Conservation (phyloP, 1,140 invertebrate species). For the Pseudomyrmex pallidus region DNA sequence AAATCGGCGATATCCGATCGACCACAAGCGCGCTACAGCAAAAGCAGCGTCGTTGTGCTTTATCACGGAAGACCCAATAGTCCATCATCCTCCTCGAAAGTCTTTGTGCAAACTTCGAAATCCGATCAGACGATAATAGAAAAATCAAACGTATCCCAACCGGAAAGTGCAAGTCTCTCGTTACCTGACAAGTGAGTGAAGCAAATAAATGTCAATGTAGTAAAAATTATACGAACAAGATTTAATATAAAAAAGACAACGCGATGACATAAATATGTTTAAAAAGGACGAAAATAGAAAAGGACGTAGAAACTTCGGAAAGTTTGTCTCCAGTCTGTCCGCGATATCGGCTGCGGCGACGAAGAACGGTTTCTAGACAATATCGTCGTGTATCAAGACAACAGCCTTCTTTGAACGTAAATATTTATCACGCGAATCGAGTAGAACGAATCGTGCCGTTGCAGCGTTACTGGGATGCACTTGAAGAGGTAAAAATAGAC, state of each 20-base stretch:
- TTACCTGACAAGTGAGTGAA: constrained; percentile 47
- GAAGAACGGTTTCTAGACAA: constrained; percentile 59
- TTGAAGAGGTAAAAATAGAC: constrained; percentile 12
- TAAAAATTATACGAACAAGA: neutral
- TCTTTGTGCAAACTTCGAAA: constrained; percentile 64
- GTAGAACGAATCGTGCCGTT: constrained; percentile 23
- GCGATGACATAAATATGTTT: constrained; percentile 17
- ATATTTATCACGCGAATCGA: constrained; percentile 73
- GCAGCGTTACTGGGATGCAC: constrained; percentile 12
- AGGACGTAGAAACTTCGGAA: constrained; percentile 62
- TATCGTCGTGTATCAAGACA: constrained; percentile 66
- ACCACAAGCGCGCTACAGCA: constrained; percentile 72
- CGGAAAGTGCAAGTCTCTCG: neutral
- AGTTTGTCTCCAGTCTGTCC: constrained; percentile 32
- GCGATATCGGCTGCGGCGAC: constrained; percentile 63
- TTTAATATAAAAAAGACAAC: neutral
- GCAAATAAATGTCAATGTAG: neutral
- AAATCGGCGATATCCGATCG: constrained; percentile 49
- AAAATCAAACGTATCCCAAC: constrained; percentile 5
- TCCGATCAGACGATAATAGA: constrained; percentile 69
- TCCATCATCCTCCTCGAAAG: constrained; percentile 53
- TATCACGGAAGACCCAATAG: constrained; percentile 69
- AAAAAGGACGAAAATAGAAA: constrained; percentile 54
- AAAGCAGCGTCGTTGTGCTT: constrained; percentile 77
- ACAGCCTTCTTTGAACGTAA: constrained; percentile 72